A percentile compares a stretch with the other conserved stretches of the same genome.
Conservation (phyloP, 1,140 invertebrate species). For the Cydia splendana region DNA sequence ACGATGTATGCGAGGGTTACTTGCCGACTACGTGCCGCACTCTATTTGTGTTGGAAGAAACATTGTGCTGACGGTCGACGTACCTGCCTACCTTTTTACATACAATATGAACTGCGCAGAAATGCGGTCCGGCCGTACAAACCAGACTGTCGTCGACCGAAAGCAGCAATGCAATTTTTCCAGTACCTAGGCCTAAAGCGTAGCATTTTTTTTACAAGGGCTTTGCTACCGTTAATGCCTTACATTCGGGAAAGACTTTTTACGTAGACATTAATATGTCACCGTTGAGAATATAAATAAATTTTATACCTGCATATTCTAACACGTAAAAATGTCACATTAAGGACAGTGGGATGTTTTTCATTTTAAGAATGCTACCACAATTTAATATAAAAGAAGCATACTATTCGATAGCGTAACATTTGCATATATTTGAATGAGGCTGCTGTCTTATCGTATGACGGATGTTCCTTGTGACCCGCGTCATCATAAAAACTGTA, state of each 20-base stretch:
- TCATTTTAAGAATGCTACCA: conserved; percentile 8
- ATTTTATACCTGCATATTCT: conserved; percentile 31
- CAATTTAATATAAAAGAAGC: conserved; percentile 20
- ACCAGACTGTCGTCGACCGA: too few species aligned
- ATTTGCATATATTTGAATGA: conserved; percentile 43
- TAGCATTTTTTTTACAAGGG: too few species aligned
- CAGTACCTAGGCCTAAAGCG: too few species aligned
- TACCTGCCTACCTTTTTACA: too few species aligned
- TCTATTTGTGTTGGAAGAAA: too few species aligned
- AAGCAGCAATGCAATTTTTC: too few species aligned
- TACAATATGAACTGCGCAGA: too few species aligned
- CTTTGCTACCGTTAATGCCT: too few species aligned
- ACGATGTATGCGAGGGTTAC: too few species aligned
- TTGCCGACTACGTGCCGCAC: too few species aligned
- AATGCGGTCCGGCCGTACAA: too few species aligned
- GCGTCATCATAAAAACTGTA: conserved; percentile 52
- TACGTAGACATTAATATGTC: not conserved
- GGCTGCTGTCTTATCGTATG: conserved; percentile 50
- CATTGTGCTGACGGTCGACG: too few species aligned
- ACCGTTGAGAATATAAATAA: not conserved
- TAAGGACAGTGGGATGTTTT: conserved; percentile 10
- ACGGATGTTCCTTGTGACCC: conserved; percentile 61
- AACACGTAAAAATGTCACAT: conserved; percentile 30
- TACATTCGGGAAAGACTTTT: not conserved
- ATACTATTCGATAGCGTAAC: conserved; percentile 30